Conservation (phyloP, 2,888 invertebrate genomes). For the Nephrocerus scutellatus region DNA sequence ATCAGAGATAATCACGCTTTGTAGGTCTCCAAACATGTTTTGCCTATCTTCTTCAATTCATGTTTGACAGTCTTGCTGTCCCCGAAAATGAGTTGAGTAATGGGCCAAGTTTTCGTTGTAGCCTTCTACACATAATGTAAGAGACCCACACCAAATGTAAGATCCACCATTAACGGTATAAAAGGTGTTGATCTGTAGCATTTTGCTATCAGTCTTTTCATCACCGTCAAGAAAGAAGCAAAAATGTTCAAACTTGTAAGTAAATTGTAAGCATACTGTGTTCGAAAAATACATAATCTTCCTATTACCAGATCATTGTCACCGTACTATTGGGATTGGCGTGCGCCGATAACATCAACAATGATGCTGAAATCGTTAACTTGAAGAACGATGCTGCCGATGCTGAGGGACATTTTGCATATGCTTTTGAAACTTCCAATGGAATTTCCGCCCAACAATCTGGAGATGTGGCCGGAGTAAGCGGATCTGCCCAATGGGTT, state of each 20-base stretch:
- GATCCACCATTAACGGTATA: no score
- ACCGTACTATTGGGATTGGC: slow-evolving; percentile 34
- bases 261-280: no score
- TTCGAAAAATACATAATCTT: background rate
- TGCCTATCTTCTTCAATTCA: no score
- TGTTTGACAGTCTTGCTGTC: no score
- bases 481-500: slow-evolving; percentile 52
- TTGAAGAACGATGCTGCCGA: slow-evolving; percentile 43
- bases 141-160: no score
- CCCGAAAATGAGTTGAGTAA: no score
- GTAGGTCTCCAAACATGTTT: no score
- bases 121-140: no score
- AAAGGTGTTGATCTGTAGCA: background rate
- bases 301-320: slow-evolving; percentile 3
- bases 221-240: slow-evolving; percentile 1
- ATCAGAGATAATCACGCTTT: no score
- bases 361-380: slow-evolving; percentile 45
- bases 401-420: slow-evolving; percentile 49
- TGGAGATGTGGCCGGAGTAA: slow-evolving; percentile 52
- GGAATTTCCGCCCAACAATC: slow-evolving; percentile 54
- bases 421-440: slow-evolving; percentile 53
- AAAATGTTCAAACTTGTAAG: slow-evolving; percentile 8
- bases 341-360: slow-evolving; percentile 40
- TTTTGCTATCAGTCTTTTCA: slow-evolving; percentile 5
- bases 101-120: slow-evolving; percentile 1